Evolutionary conservation across 1,140 invertebrate species (phyloP), one percentile per base, ranked within the genome.

Genomic region (Dinoponera quadriceps): DNA sequence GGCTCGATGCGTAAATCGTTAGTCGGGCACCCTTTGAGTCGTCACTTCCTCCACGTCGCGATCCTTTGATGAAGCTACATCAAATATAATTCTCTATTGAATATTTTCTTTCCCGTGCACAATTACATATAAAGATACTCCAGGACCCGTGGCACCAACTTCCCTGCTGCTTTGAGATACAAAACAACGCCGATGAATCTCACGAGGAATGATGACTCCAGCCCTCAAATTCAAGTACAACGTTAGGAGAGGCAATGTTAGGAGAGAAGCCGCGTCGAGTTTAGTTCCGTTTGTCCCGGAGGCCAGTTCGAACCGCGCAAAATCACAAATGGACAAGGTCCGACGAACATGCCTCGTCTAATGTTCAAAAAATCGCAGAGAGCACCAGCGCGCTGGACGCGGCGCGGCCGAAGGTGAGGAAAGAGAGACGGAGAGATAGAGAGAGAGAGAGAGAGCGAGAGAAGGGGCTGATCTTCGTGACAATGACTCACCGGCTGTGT

Each of bases 401-500:
- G 16, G 3, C 16, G 27, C 44, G 11, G 33, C n/a, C 38, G 38
- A 4, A 75, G 44, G 33, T n/a, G 20, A 33, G 27, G 27, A 65
- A 5, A 59, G 11, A 57, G 13, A 49, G 54, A 60, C 33, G 59
- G n/a, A 65, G 16, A 63, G 25, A 25, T 3, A 51, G n/a, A 65
- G 14, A 48, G 62, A 44, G 29, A 63, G n/a, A 44, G 20, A 22
- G 20, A 33, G 25, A 62, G 27, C 14, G 13, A 25, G 7, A 27
- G 18, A 73, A 44, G 14, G 29, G 57, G 29, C 73, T 77, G 65
- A 55, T 84, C 73, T 87, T 82, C 62, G 51, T 68, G 80, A 88
- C 82, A 89, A 87, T 90, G 89, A 90, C 89, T 90, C 88, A 90
- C 89, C 89, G 85, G 73, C 82, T 74, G 62, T 74, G 72, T 81